Conservation (phyloP, 2,888 invertebrate species). For the Agrotis exclamationis region DNA sequence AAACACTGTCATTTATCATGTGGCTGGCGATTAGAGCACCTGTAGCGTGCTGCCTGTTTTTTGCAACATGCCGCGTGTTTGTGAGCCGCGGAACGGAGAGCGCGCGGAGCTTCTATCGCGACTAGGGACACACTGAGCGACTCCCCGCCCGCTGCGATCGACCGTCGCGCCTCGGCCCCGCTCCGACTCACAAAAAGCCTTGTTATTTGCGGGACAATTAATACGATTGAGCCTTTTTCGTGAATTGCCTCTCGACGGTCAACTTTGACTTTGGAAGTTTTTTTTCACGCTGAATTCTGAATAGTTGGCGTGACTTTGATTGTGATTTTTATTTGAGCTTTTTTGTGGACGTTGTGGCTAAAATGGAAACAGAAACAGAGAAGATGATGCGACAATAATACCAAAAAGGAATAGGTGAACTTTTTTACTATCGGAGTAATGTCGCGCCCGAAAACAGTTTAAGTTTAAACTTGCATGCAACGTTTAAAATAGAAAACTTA, state of each 20-base stretch:
- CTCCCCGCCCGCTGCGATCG: slow-evolving; percentile 74
- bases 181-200: slow-evolving; percentile 76
- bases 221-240: slow-evolving; percentile 76
- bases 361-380: background rate
- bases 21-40: slow-evolving; percentile 77
- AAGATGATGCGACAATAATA: background rate
- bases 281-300: slow-evolving; percentile 29
- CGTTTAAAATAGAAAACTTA: slow-evolving; percentile 48
- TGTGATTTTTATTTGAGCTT: slow-evolving; percentile 12
- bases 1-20: slow-evolving; percentile 82
- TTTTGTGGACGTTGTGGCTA: background rate
- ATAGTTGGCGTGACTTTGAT: slow-evolving; percentile 39
- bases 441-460: slow-evolving; percentile 17
- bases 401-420: background rate
- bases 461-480: slow-evolving; percentile 16
- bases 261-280: slow-evolving; percentile 57
- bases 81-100: slow-evolving; percentile 62
- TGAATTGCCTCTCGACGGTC: slow-evolving; percentile 60
- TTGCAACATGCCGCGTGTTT: slow-evolving; percentile 76
- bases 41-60: slow-evolving; percentile 79
- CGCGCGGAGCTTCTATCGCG: slow-evolving; percentile 76
- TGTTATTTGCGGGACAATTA: slow-evolving; percentile 80
- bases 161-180: slow-evolving; percentile 78
- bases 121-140: slow-evolving; percentile 78
- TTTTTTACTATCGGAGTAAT: slow-evolving; percentile 8